Evolutionary conservation across 2,888 invertebrate species (phyloP), one percentile per base, ranked within the genome.

Genomic region (Alloplasta piceator): DNA sequence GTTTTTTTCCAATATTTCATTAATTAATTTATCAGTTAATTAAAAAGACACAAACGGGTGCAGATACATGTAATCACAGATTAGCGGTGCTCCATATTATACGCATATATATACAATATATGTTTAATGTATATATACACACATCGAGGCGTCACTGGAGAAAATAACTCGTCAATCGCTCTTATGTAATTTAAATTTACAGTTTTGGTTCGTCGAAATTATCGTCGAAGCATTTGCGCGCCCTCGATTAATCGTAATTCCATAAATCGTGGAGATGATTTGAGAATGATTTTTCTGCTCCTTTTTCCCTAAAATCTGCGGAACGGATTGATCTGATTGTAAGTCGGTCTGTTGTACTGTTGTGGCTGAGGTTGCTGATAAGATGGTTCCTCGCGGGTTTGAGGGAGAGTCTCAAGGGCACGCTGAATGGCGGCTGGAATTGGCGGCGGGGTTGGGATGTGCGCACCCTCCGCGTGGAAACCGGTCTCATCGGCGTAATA

Each of bases 401-500:
- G 88, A 6, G 88, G 89, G 89, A 92, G 93, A 90, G 91, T 92
- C 80, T 93, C 93, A 36, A 94, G 93, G 10, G 94, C 94, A 92
- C 94, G 93, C 90, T 94, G 94, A 86, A 96, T 96, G 58, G 95
- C 95, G 89, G 94, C 95, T 43, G 96, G 96, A 85, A 96, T 93
- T 36, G 96, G 96, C 50, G 96, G 96, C 6, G 96, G 94, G n/a
- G 96, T 96, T 52, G 97, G 96, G 85, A 96, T 92, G 91, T 96
- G 96, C 55, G 96, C 96, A 68, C 96, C 96, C 86, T 94, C 94
- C 9, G 96, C 95, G 88, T 95, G 94, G 92, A 96, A 97, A 76
- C 96, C 97, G 89, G 95, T 95, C 92, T 96, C 96, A 90, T 96
- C 96, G 16, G 96, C 96, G 14, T 96, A 93, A 86, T 96, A 96